These are phyloP conservation scores for Amblyopsis rosae DNA, from an alignment of 2,113 vertebrate genomes.

Conservation along the genomic window DNA sequence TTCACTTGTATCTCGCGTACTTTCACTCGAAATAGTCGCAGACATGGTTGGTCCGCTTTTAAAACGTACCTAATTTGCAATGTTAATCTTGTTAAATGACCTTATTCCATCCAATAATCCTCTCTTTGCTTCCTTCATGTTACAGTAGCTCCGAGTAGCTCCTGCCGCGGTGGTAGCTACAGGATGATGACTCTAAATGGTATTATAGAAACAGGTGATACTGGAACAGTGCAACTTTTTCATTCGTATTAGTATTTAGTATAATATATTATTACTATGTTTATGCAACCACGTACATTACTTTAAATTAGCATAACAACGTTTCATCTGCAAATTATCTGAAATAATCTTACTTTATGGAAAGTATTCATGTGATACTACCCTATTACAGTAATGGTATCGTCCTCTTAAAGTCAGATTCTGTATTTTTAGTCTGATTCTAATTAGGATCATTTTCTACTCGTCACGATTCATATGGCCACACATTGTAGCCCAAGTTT, in stretches of 20 bases:
- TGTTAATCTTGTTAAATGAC: not conserved
- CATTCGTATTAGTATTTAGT: not conserved
- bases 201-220: constrained; percentile 20
- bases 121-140: not conserved
- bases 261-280: not conserved
- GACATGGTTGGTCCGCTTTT: constrained; percentile 36
- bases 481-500: too few species aligned
- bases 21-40: constrained; percentile 4
- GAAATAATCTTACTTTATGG: not conserved
- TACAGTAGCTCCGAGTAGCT: not conserved
- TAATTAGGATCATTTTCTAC: too few species aligned
- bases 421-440: not conserved
- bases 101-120: not conserved
- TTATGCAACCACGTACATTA: not conserved
- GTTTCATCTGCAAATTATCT: too few species aligned
- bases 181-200: constrained; percentile 5
- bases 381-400: constrained; percentile 43
- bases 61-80: not conserved
- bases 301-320: not conserved
- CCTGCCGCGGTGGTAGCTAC: not conserved
- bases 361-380: not conserved
- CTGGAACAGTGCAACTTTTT: not conserved
- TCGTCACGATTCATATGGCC: too few species aligned
- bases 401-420: constrained; percentile 45
- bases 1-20: constrained; percentile 1